Evolutionary conservation across 2,113 vertebrate species (phyloP).

Genomic region (Mola mola): DNA sequence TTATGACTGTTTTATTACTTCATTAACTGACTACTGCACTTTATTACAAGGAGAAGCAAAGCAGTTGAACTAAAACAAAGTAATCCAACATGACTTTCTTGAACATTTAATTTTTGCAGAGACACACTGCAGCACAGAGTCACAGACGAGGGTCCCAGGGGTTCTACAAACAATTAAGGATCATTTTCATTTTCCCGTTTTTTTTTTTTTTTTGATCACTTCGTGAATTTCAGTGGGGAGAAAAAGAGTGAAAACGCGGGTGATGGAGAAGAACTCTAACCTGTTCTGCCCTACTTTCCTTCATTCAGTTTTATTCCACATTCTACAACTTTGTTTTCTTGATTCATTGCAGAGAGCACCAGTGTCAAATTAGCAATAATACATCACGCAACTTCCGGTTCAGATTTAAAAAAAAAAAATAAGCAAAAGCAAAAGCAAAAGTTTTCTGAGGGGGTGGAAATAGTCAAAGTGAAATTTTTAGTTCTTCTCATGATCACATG

Average conservation of each 20-base stretch:
- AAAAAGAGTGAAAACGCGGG: neutral
- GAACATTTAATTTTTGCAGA: too few relatives aligned
- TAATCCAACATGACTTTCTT: conserved; percentile 5
- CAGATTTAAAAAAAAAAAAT: neutral
- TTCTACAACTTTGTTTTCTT: neutral
- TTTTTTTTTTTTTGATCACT: neutral
- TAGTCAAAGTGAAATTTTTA: too few relatives aligned
- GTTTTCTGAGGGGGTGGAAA: too few relatives aligned
- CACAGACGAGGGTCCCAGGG: neutral
- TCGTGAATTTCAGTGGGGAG: neutral
- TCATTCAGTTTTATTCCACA: neutral
- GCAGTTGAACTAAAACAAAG: conserved; percentile 17
- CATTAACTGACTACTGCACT: conserved; percentile 24
- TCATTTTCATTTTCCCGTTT: neutral
- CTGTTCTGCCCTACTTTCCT: neutral
- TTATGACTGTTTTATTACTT: too few relatives aligned
- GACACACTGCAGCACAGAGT: neutral
- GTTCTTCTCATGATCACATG: too few relatives aligned
- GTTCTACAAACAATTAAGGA: conserved; percentile 1
- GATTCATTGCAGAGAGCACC: neutral
- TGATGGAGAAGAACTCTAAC: neutral
- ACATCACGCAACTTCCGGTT: neutral
- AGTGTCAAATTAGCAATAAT: neutral
- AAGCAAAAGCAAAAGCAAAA: neutral
- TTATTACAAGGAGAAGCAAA: conserved; percentile 18